Evolutionary conservation across 1,140 invertebrate genomes (phyloP), one percentile per base, ranked within the genome.

Genomic region (Bombus superbus): DNA sequence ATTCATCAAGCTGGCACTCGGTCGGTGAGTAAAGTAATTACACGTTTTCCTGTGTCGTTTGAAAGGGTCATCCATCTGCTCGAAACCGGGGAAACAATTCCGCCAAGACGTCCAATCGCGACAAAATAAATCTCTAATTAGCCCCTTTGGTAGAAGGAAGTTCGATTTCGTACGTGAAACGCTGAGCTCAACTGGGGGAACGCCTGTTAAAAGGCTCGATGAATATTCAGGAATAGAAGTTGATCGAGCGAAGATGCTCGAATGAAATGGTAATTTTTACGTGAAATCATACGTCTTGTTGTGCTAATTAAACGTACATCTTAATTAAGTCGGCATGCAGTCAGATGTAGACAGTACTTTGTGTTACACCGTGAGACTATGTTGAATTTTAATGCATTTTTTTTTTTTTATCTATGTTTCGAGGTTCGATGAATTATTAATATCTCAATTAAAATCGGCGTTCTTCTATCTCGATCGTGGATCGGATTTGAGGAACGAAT

Each of bases 1-100:
- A 91, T 91, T 88, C 90, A 88, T 91, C 90, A 91, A 88, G 83
- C 86, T 82, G 90, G 83, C 89, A 90, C 89, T 86, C 89, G 83
- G 66, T 44, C 78, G 73, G 83, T 68, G 80, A 86, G 85, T 83
- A 73, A 88, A 90, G 90, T 91, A 90, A 91, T 91, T 91, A 91
- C 90, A 88, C 84, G 90, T 91, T 91, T 91, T 86, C 89, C 89
- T 77, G 83, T 90, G 90, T 91, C 90, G 88, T 77, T 90, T 82
- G 78, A 86, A 82, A 88, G 86, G 89, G 89, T 72, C 88, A 86
- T 90, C 89, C 84, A 83, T 90, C 86, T 80, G 78, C 35, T 13
- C 74, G 73, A 66, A 79, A 84, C 77, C 68, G 78, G 80, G 73
- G 79, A 89, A 89, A 89, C 76, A 53, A 79, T 80, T 62, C 69